Percentiles rank a stretch among this genome's conserved stretches.
phyloP scores from a whole-genome alignment of 2,113 vertebrate genomes.

The Oryctolagus cuniculus region DNA sequence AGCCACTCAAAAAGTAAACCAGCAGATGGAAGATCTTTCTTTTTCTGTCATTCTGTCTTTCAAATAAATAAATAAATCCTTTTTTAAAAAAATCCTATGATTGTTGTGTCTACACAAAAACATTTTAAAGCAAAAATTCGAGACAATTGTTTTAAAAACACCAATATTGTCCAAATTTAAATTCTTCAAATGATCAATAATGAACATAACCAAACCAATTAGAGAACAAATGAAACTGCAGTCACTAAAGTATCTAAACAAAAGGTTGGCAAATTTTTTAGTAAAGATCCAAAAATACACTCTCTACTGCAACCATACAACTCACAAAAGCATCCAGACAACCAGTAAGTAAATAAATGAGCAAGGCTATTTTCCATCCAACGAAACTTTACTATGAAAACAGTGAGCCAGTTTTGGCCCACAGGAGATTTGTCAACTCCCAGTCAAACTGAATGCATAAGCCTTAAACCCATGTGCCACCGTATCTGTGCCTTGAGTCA shows the following conservation, averaged over 20 bases:
- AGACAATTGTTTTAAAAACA: background rate
- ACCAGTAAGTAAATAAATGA: background rate
- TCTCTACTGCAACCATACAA: background rate
- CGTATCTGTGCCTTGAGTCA: background rate
- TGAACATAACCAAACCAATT: background rate
- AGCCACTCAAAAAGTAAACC: too few species aligned
- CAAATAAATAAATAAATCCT: too few species aligned
- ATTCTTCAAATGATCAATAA: conserved; percentile 18
- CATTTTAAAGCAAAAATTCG: conserved; percentile 41
- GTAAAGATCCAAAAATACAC: background rate
- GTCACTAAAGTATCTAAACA: conserved; percentile 32
- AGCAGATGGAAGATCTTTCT: too few species aligned
- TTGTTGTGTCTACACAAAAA: background rate
- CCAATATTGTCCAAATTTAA: background rate
- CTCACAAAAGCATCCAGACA: background rate
- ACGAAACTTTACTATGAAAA: background rate
- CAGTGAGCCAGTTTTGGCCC: background rate
- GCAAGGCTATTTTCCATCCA: background rate
- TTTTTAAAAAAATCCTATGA: background rate
- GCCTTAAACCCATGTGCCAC: background rate
- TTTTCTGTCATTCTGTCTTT: too few species aligned
- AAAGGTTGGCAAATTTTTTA: background rate
- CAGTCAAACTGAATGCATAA: background rate
- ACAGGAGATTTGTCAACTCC: background rate
- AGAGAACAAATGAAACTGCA: background rate